phyloP scores from a whole-genome alignment of 2,888 invertebrate species.

The Strigamia maritima region DNA sequence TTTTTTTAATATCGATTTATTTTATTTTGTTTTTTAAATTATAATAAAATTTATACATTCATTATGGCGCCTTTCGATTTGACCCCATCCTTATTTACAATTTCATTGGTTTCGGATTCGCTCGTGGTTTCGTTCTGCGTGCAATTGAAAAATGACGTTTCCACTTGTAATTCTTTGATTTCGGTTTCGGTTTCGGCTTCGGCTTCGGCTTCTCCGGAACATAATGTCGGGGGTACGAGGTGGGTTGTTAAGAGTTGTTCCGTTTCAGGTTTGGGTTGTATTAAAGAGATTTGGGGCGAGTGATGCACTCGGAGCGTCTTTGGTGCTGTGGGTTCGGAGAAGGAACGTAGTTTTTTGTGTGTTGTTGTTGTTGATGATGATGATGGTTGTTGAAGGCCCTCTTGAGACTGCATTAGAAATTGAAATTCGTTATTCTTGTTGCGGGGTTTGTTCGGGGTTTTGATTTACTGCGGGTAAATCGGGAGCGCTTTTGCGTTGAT shows the following conservation, averaged over 20 bases:
- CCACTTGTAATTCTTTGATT: neutral
- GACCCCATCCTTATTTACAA: too few species aligned
- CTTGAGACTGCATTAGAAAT: neutral
- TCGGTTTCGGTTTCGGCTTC: neutral
- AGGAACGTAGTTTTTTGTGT: neutral
- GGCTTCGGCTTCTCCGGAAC: neutral
- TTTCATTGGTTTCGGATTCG: too few species aligned
- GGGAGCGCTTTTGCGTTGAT: slow-evolving; percentile 39
- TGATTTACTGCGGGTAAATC: slow-evolving; percentile 37
- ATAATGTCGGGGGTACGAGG: neutral
- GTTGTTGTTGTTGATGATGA: neutral
- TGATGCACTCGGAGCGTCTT: slow-evolving; percentile 40
- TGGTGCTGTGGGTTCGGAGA: slow-evolving; percentile 30
- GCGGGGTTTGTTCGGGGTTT: too few species aligned
- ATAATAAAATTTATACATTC: too few species aligned
- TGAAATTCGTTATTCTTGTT: too few species aligned
- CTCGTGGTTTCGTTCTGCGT: neutral
- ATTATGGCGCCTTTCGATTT: too few species aligned
- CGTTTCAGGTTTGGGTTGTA: neutral
- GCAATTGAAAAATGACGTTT: neutral
- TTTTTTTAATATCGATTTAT: too few species aligned
- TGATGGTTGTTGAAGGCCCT: neutral
- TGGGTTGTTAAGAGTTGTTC: too few species aligned
- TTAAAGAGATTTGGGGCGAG: slow-evolving; percentile 38
- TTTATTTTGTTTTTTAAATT: too few species aligned